These are phyloP conservation scores for Heterotilapia buettikoferi DNA, from an alignment of 2,113 vertebrate genomes.

Conservation along the genomic window DNA sequence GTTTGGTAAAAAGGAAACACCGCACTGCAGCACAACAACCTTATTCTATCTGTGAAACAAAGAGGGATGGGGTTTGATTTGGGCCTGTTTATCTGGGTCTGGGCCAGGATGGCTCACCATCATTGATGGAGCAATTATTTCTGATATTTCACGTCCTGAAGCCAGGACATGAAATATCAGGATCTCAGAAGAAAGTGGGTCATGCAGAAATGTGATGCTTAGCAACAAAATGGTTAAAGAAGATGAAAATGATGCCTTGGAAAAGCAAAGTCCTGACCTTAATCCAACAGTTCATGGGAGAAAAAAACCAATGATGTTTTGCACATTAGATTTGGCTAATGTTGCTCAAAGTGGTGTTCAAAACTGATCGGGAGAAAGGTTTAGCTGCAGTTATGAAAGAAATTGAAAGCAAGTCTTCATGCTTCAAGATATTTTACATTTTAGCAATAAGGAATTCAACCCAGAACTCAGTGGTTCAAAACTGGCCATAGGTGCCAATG, in stretches of 20 bases:
- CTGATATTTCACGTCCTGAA: accelerated
- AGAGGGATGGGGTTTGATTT: not conserved
- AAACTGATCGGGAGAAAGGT: not conserved
- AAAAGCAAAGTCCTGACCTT: not conserved
- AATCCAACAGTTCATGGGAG: not conserved
- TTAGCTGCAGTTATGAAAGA: not conserved
- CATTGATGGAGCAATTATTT: not conserved
- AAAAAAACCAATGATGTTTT: not conserved
- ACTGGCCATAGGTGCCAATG: not conserved
- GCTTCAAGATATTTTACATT: not conserved
- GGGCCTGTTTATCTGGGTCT: not conserved
- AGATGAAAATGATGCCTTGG: not conserved
- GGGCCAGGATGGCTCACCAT: not conserved
- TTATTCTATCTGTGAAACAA: not conserved
- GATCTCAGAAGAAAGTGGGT: not conserved
- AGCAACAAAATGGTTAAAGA: not conserved
- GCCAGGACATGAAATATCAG: not conserved
- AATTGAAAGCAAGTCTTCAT: not conserved
- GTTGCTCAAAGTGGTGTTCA: not conserved
- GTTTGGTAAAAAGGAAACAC: not conserved
- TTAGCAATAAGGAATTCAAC: not conserved
- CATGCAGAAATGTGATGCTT: not conserved
- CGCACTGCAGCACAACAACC: not conserved
- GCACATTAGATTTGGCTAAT: not conserved
- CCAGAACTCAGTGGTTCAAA: not conserved